These are phyloP conservation scores for Acanthopleura granulata DNA, from an alignment of 2,888 invertebrate species.

Conservation along the genomic window DNA sequence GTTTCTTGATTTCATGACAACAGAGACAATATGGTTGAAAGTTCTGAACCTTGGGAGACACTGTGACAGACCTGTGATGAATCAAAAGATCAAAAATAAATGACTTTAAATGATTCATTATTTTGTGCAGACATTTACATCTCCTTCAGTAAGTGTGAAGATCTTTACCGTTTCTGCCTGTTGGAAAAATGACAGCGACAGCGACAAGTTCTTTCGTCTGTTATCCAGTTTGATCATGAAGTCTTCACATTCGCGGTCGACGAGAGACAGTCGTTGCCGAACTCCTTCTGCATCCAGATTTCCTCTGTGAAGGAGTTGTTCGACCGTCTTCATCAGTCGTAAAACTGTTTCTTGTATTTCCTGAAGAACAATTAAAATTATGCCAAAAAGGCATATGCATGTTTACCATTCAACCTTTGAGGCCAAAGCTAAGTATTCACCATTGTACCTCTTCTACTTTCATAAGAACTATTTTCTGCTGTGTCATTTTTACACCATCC, in stretches of 20 bases:
- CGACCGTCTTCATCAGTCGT: slow-evolving; percentile 83
- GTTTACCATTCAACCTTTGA: no score
- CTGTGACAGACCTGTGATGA: no score
- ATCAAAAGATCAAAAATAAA: no score
- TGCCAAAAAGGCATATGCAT: no score
- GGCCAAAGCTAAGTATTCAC: no score
- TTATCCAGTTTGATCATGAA: slow-evolving; percentile 81
- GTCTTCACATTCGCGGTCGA: slow-evolving; percentile 71
- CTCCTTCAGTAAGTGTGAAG: neutral
- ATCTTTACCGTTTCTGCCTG: slow-evolving; percentile 76
- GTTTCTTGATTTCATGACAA: no score
- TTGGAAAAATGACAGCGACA: slow-evolving; percentile 81
- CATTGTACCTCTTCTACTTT: no score
- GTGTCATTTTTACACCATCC: no score
- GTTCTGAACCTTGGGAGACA: no score
- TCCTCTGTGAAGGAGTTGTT: slow-evolving; percentile 80
- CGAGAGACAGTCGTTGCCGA: slow-evolving; percentile 60
- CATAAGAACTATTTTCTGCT: no score
- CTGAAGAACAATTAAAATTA: slow-evolving; percentile 52
- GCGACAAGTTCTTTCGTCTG: slow-evolving; percentile 77
- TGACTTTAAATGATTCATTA: no score
- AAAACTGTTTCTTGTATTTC: slow-evolving; percentile 82
- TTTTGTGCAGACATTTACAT: neutral
- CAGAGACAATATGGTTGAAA: no score
- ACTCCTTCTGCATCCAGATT: slow-evolving; percentile 74